Base-by-base conservation (phyloP, 53 echinoderm and acorn worm genomes). In the Arbacia lixula region DNA sequence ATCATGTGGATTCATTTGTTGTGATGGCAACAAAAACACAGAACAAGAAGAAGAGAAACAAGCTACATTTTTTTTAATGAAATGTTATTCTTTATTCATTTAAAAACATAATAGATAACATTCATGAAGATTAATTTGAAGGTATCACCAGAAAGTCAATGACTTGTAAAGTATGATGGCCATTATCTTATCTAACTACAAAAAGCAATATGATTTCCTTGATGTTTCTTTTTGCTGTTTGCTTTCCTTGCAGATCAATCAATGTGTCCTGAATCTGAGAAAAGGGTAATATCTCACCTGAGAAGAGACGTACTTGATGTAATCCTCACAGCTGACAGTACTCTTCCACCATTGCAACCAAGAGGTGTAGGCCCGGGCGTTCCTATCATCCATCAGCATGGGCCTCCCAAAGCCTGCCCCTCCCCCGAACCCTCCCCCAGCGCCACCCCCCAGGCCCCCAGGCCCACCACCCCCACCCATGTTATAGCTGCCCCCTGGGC, bases 311-410 rank as follows among this genome's bases (percentile, higher is more conserved):
- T 90, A 96, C 58, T 96, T 96, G 68, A 87, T 90, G 82, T 96
- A 96, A 36, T 96, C 97, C 67, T 96, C 92, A 19, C 84, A 86
- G 88, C 91, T 94, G 67, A 96, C 78, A 24, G 93, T 96, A 69
- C 86, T 91, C 84, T 96, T 96, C 97, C 97, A 96, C 93, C 93
- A 96, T 0, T 89, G 87, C 22, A 96, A 64, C 97, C 97, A 96
- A 0, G 97, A 96, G 29, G 90, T 88, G 78, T 96, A 96, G 10
- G 97, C 87, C 81, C 97, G 89, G 0, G 93, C 87, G 71, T 92
- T 96, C 76, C 93, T 83, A 32, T 96, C 92, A 71, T 96, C 96
- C 85, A 93, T 88, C 68, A 93, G 39, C 22, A 75, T 90, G 22
- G 76, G 83, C 68, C 61, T 87, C 19, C 84, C 84, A 36, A 83